These are phyloP conservation scores for Psix sp. DNA, from an alignment of 1,140 invertebrate genomes.

Conservation along the genomic window DNA sequence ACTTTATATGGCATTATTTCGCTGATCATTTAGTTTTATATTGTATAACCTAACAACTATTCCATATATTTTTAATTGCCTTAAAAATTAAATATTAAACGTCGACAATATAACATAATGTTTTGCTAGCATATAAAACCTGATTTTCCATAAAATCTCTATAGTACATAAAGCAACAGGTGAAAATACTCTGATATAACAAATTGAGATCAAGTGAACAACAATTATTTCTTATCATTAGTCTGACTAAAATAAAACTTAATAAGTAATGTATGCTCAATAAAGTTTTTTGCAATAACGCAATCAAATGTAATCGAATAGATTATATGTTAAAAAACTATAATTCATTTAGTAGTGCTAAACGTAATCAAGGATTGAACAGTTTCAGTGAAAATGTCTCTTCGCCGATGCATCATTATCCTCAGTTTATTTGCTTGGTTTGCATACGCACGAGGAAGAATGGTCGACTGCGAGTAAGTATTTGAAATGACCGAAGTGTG, in stretches of 20 bases:
- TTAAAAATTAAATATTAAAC: too few relatives aligned
- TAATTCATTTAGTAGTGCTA: slow-evolving; percentile 7
- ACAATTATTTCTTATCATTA: background rate
- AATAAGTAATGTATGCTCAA: background rate
- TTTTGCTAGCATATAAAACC: too few relatives aligned
- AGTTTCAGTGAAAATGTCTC: slow-evolving; percentile 58
- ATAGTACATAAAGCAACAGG: slow-evolving; percentile 33
- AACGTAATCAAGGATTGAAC: slow-evolving; percentile 27
- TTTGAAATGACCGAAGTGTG: slow-evolving; percentile 11
- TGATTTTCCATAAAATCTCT: too few relatives aligned
- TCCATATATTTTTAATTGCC: too few relatives aligned
- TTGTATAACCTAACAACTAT: too few relatives aligned
- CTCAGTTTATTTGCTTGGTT: slow-evolving; percentile 62
- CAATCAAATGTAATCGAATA: background rate
- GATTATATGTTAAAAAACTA: background rate
- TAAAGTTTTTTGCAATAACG: background rate
- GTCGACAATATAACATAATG: too few relatives aligned
- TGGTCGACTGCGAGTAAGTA: slow-evolving; percentile 67
- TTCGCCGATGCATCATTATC: slow-evolving; percentile 63
- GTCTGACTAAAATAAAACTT: background rate
- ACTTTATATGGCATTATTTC: too few relatives aligned
- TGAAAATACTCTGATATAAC: slow-evolving; percentile 8
- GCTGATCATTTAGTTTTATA: too few relatives aligned
- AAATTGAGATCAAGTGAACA: background rate
- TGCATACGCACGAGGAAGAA: slow-evolving; percentile 44